Evolutionary conservation across 2,797 vertebrate genomes (phyloP), one percentile per base, ranked within the genome.

Genomic region (Gallinago nigripennis): DNA sequence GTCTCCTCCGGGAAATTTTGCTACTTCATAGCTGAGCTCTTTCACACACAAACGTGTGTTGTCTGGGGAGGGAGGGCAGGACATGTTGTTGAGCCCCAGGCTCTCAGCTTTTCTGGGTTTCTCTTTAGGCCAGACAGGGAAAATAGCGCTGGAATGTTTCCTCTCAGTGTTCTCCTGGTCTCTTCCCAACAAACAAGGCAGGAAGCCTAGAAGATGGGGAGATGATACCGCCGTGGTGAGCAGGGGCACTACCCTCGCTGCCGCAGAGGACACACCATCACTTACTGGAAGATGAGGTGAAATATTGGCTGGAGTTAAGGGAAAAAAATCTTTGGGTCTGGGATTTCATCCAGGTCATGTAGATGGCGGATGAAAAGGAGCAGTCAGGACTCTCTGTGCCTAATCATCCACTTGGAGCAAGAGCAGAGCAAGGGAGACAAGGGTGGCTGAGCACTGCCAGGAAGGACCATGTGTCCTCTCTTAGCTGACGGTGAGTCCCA

Each of bases 251-350:
- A 33, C 65, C 73, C 69, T 35, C 51, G 37, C 91, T 96, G 80
- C 70, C 5, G 6, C 58, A 54, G 69, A 79, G 58, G 35, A 82
- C 63, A 4, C 71, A n/a, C 60, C 27, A 1, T 82, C 83, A 76
- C 53, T 96, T 95, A 95, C 93, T 93, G 94, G 92, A 94, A 95
- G 60, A 73, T 0, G 17, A 64, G 93, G 75, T 68, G 86, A 92
- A 94, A 76, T n/a, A 51, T 2, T 95, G 94, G 73, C 90, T 45
- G 78, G 37, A 90, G n/a, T 64, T 39, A 84, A 92, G 60, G 94
- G 89, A 88, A 96, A 94, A 94, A 94, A 65, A 7, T 51, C 79
- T 68, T 71, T 31, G 25, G 12, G 56, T 82, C 33, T 73, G 91
- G 93, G 86, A 94, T 94, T 90, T 84, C 81, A 71, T 94, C 95